phyloP scores from a whole-genome alignment of 2,797 vertebrate species.

The Telmatherina bonti region DNA sequence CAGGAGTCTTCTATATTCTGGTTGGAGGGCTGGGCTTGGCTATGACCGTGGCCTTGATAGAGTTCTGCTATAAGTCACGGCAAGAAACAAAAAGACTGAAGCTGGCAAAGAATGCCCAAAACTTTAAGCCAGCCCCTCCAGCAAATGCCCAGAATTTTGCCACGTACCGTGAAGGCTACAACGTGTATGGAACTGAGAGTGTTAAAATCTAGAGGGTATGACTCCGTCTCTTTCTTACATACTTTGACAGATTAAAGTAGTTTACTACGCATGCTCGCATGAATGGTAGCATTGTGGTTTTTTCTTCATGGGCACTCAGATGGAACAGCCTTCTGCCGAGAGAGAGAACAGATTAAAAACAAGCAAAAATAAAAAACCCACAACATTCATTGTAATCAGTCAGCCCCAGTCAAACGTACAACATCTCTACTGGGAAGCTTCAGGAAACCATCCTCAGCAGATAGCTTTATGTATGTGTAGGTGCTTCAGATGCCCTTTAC shows the following conservation, averaged over 20 bases:
- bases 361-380: too few relatives aligned
- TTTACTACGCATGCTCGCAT: background rate
- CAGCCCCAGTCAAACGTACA: too few relatives aligned
- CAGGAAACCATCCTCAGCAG: too few relatives aligned
- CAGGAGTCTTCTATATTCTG: conserved; percentile 99
- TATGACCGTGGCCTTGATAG: conserved; percentile 99
- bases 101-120: conserved; percentile 95
- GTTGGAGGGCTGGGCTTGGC: conserved; percentile 98
- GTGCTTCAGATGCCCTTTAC: too few relatives aligned
- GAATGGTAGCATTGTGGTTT: too few relatives aligned
- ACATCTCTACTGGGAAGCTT: too few relatives aligned
- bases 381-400: too few relatives aligned
- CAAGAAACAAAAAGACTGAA: conserved; percentile 98
- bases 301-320: too few relatives aligned
- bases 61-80: conserved; percentile 99
- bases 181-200: conserved; percentile 99
- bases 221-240: conserved; percentile 24
- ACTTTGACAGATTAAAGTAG: background rate
- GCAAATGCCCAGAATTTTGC: conserved; percentile 96
- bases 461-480: too few relatives aligned
- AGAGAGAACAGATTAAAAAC: too few relatives aligned
- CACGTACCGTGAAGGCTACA: conserved; percentile 99
- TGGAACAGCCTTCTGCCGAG: too few relatives aligned
- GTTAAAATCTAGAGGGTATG: conserved; percentile 97
- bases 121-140: conserved; percentile 95